Conservation (phyloP, 2,888 invertebrate species). For the Polydrusus pterygomalis region DNA sequence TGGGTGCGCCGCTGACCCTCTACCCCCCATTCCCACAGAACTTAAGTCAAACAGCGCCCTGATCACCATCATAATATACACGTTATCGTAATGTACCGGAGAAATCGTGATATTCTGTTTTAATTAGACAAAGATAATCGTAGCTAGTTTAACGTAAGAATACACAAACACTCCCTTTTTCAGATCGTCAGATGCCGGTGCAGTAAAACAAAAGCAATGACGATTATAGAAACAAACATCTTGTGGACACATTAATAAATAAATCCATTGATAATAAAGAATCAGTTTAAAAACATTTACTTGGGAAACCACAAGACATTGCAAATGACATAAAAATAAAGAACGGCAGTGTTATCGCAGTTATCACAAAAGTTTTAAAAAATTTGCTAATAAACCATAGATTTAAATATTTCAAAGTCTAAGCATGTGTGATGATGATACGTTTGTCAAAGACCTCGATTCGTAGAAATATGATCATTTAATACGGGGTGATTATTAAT, state of each 20-base stretch:
- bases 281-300: slow-evolving; percentile 42
- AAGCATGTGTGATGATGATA: slow-evolving; percentile 13
- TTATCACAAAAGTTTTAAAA: neutral
- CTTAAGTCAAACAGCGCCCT: no score
- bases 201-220: slow-evolving; percentile 16
- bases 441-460: neutral
- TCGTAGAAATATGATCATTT: slow-evolving; percentile 19
- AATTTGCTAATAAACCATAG: neutral
- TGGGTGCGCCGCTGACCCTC: no score
- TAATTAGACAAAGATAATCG: no score
- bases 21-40: no score
- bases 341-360: slow-evolving; percentile 7
- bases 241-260: slow-evolving; percentile 32
- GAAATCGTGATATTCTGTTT: no score
- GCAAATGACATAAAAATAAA: slow-evolving; percentile 19
- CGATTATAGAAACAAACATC: slow-evolving; percentile 31
- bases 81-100: no score
- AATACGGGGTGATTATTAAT: neutral
- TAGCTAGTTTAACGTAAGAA: neutral
- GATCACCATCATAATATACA: no score
- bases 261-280: slow-evolving; percentile 24
- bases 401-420: neutral
- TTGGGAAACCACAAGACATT: neutral
- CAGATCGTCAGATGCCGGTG: slow-evolving; percentile 15
- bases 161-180: slow-evolving; percentile 22